phyloP scores from a whole-genome alignment of 2,797 vertebrate species.

The Phylloscopus collybita region DNA sequence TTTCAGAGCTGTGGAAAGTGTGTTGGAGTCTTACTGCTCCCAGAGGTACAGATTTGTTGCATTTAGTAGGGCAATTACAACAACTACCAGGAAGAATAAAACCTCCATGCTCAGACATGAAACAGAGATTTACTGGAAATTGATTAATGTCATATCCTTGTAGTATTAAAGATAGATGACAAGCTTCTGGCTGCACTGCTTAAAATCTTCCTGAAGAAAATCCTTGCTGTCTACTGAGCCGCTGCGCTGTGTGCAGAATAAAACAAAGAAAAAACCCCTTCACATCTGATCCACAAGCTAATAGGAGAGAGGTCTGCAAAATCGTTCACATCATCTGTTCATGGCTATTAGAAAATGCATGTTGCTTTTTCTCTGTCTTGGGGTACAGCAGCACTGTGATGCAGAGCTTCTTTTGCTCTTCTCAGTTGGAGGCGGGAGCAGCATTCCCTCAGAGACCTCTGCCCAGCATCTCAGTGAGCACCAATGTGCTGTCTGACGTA shows the following conservation, averaged over 20 bases:
- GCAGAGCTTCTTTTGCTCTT: neutral
- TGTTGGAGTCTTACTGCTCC: neutral
- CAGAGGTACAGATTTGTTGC: neutral
- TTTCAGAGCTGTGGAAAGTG: neutral
- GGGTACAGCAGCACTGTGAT: neutral
- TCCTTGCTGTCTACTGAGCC: neutral
- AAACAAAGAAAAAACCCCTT: neutral
- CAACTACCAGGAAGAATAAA: conserved; percentile 38
- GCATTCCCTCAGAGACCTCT: neutral
- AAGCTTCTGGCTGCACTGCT: conserved; percentile 22
- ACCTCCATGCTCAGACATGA: conserved; percentile 28
- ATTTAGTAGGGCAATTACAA: conserved; percentile 25
- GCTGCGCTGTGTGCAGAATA: neutral
- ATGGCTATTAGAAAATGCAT: neutral
- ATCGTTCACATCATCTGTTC: neutral
- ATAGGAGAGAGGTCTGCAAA: neutral
- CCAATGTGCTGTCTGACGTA: rapidly evolving
- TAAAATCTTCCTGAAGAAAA: neutral
- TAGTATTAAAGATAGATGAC: conserved; percentile 12
- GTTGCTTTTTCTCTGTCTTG: neutral
- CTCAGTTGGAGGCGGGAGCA: neutral
- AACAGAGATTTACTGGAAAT: conserved; percentile 50
- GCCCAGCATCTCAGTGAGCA: neutral
- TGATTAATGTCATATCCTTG: conserved; percentile 38
- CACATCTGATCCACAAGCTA: neutral